Conservation (phyloP, 2,797 vertebrate genomes). For the Sparus aurata region DNA sequence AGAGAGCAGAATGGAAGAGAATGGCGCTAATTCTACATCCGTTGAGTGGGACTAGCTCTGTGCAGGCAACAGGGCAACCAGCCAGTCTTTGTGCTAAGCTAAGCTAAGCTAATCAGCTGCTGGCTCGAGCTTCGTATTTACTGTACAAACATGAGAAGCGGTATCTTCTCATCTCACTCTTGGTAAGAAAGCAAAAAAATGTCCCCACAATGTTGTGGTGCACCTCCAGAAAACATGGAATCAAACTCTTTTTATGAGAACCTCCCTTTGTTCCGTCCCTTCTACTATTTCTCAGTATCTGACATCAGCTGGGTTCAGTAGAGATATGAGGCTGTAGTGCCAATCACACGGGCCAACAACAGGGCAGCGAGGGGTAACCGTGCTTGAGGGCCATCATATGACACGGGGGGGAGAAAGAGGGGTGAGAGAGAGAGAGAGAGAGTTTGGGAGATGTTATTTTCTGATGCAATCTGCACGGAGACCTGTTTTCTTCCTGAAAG, state of each 20-base stretch:
- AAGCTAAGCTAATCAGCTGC: constrained; percentile 3
- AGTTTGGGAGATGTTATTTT: constrained; percentile 71
- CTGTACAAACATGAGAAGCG: background rate
- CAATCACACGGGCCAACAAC: constrained; percentile 71
- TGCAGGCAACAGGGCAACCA: no score
- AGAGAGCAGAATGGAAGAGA: no score
- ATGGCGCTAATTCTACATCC: no score
- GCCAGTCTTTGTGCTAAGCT: background rate
- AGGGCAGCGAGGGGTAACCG: constrained; percentile 69
- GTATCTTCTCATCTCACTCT: background rate
- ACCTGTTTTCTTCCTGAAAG: constrained; percentile 78
- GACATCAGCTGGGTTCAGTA: constrained; percentile 46
- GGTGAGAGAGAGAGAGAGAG: background rate
- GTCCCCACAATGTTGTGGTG: background rate
- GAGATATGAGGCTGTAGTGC: constrained; percentile 54
- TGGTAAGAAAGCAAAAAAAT: constrained; percentile 13
- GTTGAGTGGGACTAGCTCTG: no score
- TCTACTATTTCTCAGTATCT: constrained; percentile 29
- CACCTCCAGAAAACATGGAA: background rate
- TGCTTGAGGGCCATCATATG: constrained; percentile 76
- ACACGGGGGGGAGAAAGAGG: constrained; percentile 42
- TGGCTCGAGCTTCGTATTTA: constrained; percentile 10
- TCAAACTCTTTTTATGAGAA: constrained; percentile 21
- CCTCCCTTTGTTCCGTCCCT: constrained; percentile 23
- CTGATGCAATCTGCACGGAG: constrained; percentile 70